Conservation (phyloP, 2,113 vertebrate species). For the Orthochromis malagaraziensis region DNA sequence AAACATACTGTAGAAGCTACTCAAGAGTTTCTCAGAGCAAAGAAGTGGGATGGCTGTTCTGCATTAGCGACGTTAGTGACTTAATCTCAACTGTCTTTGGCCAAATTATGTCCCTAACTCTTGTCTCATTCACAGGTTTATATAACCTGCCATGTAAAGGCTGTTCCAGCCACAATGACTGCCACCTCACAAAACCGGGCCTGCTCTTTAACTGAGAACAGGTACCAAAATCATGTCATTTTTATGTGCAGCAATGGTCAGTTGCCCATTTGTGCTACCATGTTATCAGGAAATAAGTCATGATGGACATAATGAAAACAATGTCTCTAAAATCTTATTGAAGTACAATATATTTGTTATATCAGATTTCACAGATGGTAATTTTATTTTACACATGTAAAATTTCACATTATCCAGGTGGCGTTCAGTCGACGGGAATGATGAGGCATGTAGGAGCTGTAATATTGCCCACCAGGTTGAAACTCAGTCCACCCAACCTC, state of each 20-base stretch:
- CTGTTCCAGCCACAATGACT: background rate
- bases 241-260: background rate
- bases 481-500: background rate
- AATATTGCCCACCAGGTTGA: background rate
- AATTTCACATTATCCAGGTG: conserved; percentile 39
- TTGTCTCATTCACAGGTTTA: conserved; percentile 36
- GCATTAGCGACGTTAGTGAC: background rate
- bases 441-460: conserved; percentile 51
- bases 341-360: background rate
- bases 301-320: background rate
- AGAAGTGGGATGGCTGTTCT: background rate
- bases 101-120: background rate
- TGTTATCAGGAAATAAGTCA: background rate
- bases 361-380: background rate
- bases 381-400: background rate
- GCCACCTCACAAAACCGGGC: conserved; percentile 39
- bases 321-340: background rate
- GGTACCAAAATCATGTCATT: conserved; percentile 11
- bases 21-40: background rate
- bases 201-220: conserved; percentile 51
- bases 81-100: background rate
- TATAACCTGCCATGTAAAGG: conserved; percentile 55
- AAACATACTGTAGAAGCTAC: background rate
- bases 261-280: background rate
- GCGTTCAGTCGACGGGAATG: conserved; percentile 58